Conservation (phyloP, 2,888 invertebrate genomes). For the Eupeodes luniger region DNA sequence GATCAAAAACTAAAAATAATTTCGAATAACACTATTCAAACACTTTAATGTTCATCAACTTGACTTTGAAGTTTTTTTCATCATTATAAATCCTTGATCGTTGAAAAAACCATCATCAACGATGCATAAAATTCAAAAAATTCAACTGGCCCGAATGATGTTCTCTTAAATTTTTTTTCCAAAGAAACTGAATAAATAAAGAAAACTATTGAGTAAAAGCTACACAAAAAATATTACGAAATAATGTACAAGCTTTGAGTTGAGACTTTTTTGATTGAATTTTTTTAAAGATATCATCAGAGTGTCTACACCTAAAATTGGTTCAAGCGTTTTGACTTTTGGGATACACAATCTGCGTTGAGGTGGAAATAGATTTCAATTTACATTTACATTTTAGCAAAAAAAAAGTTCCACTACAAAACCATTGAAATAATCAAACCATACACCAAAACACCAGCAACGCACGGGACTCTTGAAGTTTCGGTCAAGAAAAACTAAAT, state of each 20-base stretch:
- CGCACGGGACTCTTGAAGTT: background rate
- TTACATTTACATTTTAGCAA: constrained; percentile 5
- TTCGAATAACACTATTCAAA: background rate
- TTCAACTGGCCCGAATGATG: constrained; percentile 26
- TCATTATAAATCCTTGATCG: constrained; percentile 25
- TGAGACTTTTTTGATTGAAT: constrained; percentile 25
- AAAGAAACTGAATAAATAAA: background rate
- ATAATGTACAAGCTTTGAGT: background rate
- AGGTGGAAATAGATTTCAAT: background rate
- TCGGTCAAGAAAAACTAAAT: constrained; percentile 19
- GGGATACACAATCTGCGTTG: background rate
- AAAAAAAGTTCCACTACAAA: background rate
- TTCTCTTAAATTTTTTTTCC: background rate
- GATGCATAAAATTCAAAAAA: background rate
- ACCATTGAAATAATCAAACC: background rate
- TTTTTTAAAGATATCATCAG: constrained; percentile 18
- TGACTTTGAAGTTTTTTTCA: constrained; percentile 33
- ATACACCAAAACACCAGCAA: background rate
- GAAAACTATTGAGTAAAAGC: constrained; percentile 8
- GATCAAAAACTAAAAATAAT: background rate
- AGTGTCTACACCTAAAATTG: constrained; percentile 14
- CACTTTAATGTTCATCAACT: constrained; percentile 21
- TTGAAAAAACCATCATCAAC: constrained; percentile 1
- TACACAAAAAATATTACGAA: constrained; percentile 16
- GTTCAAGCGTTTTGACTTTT: background rate